Conservation (phyloP, 2,797 vertebrate species). For the Rhodeus uyekii region DNA sequence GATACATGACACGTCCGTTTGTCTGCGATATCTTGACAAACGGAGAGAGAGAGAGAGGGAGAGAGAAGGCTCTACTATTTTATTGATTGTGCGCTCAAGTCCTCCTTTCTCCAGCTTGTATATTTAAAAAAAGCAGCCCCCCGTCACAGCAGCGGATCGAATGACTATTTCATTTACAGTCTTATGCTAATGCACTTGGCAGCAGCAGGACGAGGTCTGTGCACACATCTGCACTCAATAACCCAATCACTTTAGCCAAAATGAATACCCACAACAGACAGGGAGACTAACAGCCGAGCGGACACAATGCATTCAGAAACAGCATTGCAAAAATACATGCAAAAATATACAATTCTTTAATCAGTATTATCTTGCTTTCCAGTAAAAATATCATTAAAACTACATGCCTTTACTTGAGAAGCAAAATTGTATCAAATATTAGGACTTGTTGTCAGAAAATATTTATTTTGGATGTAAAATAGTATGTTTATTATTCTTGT, state of each 20-base stretch:
- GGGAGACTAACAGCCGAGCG: background rate
- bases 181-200: slow-evolving; percentile 57
- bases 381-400: background rate
- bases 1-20: background rate
- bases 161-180: slow-evolving; percentile 60
- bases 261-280: slow-evolving; percentile 53
- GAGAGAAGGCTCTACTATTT: slow-evolving; percentile 34
- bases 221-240: slow-evolving; percentile 58
- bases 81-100: slow-evolving; percentile 44
- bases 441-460: background rate
- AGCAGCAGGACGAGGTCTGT: slow-evolving; percentile 48
- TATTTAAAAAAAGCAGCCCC: slow-evolving; percentile 54
- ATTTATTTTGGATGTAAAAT: background rate
- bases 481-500: background rate
- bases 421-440: background rate
- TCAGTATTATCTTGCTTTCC: background rate
- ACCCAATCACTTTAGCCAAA: slow-evolving; percentile 54
- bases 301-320: background rate
- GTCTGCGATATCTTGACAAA: background rate
- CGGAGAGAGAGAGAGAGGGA: slow-evolving; percentile 20
- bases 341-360: background rate
- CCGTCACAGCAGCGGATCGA: slow-evolving; percentile 47
- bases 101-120: slow-evolving; percentile 39
- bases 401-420: background rate
- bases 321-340: no score